These are phyloP conservation scores for Listrodromus nycthemerus DNA, from an alignment of 2,888 invertebrate genomes.

Conservation along the genomic window DNA sequence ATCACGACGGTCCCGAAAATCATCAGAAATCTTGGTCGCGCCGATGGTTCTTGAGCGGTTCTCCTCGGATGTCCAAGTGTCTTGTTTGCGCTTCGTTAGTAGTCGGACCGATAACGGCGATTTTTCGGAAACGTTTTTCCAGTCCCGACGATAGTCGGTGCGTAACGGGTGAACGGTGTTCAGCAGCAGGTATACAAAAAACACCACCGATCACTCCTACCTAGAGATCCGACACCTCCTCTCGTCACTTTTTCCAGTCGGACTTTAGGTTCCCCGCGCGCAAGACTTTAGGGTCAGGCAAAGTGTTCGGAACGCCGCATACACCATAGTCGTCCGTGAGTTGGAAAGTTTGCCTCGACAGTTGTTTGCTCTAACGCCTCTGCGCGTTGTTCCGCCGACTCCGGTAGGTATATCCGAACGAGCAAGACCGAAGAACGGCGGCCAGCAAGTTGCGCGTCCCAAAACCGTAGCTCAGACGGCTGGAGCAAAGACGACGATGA, in stretches of 20 bases:
- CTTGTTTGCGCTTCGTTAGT: slow-evolving; percentile 28
- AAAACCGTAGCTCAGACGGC: slow-evolving; percentile 71
- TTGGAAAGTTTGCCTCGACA: slow-evolving; percentile 76
- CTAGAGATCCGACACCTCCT: slow-evolving; percentile 3
- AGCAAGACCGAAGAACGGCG: slow-evolving; percentile 7
- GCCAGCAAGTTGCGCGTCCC: slow-evolving; percentile 22
- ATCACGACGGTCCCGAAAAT: not conserved
- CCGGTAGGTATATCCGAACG: slow-evolving; percentile 39
- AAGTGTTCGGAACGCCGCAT: slow-evolving; percentile 45
- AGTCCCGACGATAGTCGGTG: not conserved
- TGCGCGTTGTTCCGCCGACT: slow-evolving; percentile 64
- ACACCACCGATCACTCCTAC: slow-evolving; percentile 5
- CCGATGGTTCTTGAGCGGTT: slow-evolving; percentile 21
- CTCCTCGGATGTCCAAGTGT: slow-evolving; percentile 15
- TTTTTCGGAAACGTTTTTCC: slow-evolving; percentile 24
- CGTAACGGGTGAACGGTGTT: slow-evolving; percentile 21
- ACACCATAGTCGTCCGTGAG: slow-evolving; percentile 66
- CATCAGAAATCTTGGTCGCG: not conserved
- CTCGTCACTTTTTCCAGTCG: not conserved
- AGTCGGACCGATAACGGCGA: slow-evolving; percentile 11
- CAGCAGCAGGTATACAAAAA: slow-evolving; percentile 10
- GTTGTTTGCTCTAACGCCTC: slow-evolving; percentile 79
- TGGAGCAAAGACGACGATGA: slow-evolving; percentile 45
- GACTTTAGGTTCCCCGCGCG: slow-evolving; percentile 11
- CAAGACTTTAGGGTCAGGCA: slow-evolving; percentile 16